phyloP scores from a whole-genome alignment of 2,888 invertebrate genomes.

The Synergus itoensis region DNA sequence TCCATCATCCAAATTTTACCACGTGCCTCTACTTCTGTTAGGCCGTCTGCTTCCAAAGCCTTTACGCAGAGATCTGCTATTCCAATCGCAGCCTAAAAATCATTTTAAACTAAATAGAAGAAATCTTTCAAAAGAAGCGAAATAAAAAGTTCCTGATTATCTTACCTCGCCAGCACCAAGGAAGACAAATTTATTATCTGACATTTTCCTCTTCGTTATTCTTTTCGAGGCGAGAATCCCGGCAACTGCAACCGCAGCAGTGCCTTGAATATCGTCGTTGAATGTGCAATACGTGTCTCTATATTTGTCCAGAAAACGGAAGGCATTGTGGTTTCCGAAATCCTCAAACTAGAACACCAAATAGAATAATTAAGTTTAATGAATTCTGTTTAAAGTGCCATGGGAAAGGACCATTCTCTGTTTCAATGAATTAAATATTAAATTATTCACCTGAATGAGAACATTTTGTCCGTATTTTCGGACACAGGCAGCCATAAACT shows the following conservation, averaged over 20 bases:
- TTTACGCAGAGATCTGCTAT: constrained; percentile 94
- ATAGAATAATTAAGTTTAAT: background rate
- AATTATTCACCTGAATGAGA: constrained; percentile 82
- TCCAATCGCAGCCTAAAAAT: constrained; percentile 89
- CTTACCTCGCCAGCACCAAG: constrained; percentile 90
- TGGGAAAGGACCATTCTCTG: constrained; percentile 32
- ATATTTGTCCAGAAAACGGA: constrained; percentile 94
- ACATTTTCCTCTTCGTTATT: constrained; percentile 89
- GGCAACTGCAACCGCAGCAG: constrained; percentile 96
- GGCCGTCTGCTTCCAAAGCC: constrained; percentile 89
- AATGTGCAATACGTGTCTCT: constrained; percentile 96
- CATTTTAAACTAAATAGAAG: background rate
- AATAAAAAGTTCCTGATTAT: constrained; percentile 44
- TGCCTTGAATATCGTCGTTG: constrained; percentile 99
- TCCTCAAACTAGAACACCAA: constrained; percentile 91
- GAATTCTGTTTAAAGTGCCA: background rate
- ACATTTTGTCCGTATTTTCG: constrained; percentile 92
- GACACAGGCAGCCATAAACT: constrained; percentile 97
- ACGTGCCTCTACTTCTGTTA: constrained; percentile 85
- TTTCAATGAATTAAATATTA: constrained; percentile 46
- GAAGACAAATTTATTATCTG: constrained; percentile 94
- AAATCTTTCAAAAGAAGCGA: constrained; percentile 41
- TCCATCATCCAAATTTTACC: constrained; percentile 98
- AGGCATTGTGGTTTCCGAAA: constrained; percentile 98
- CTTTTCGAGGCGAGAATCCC: constrained; percentile 91